phyloP scores from a whole-genome alignment of 1,140 invertebrate genomes.

The Drosophila setifemur region DNA sequence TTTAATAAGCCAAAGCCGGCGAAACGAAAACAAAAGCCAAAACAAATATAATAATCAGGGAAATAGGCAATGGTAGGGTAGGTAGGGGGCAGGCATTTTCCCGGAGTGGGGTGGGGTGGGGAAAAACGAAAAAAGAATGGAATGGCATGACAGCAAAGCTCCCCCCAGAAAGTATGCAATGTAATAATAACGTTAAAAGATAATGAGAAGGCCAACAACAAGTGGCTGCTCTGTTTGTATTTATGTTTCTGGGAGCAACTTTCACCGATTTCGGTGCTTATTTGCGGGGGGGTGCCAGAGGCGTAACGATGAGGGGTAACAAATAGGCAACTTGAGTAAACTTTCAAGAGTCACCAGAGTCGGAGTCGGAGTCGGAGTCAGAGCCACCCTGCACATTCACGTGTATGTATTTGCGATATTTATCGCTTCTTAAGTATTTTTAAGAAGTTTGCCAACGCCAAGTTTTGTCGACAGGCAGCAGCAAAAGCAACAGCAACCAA shows the following conservation, averaged over 20 bases:
- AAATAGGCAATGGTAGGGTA: slow-evolving; percentile 18
- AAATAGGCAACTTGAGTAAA: slow-evolving; percentile 73
- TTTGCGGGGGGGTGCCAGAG: too few relatives aligned
- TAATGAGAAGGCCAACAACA: slow-evolving; percentile 62
- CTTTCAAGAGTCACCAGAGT: slow-evolving; percentile 66
- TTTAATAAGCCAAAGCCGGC: slow-evolving; percentile 64
- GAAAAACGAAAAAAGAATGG: slow-evolving; percentile 27
- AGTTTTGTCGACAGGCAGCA: slow-evolving; percentile 53
- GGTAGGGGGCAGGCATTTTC: slow-evolving; percentile 34
- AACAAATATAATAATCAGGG: slow-evolving; percentile 63
- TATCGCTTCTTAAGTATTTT: slow-evolving; percentile 80
- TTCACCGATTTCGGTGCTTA: not conserved
- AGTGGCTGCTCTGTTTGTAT: slow-evolving; percentile 33
- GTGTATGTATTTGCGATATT: slow-evolving; percentile 57
- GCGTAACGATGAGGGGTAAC: slow-evolving; percentile 41
- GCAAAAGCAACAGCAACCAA: slow-evolving; percentile 7
- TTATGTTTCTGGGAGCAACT: slow-evolving; percentile 1
- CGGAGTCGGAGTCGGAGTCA: too few relatives aligned
- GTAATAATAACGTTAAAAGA: slow-evolving; percentile 77
- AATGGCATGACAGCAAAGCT: slow-evolving; percentile 29
- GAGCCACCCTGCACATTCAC: slow-evolving; percentile 16
- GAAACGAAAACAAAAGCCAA: slow-evolving; percentile 39
- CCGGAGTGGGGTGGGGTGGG: too few relatives aligned
- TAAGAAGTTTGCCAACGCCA: slow-evolving; percentile 70
- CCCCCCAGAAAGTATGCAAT: slow-evolving; percentile 47